A percentile compares a stretch with the other conserved stretches of the same genome.
phyloP scores from a whole-genome alignment of 2,113 vertebrate genomes.

The Dromaius novaehollandiae region DNA sequence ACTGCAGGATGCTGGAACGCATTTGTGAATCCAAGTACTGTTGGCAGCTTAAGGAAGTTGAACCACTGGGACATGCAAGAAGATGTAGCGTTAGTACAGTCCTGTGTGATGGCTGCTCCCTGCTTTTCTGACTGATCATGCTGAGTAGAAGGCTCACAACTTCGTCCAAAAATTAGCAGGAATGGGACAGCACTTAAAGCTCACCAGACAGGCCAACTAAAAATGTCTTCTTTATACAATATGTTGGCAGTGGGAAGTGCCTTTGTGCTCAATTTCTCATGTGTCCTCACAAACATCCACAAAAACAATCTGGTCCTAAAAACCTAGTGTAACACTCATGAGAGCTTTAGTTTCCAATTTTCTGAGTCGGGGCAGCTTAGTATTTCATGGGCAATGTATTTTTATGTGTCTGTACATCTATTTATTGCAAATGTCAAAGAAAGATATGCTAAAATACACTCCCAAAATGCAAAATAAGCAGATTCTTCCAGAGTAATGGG shows the following conservation, averaged over 20 bases:
- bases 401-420: background rate
- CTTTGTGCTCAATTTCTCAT: background rate
- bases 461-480: slow-evolving; percentile 16
- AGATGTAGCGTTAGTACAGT: background rate
- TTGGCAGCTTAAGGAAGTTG: background rate
- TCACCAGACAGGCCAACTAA: background rate
- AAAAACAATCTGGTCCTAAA: background rate
- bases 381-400: slow-evolving; percentile 16
- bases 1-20: background rate
- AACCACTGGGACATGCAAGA: background rate
- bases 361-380: background rate
- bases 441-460: slow-evolving; percentile 1
- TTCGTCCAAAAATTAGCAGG: background rate
- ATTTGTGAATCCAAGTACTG: background rate
- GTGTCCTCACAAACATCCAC: background rate
- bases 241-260: background rate
- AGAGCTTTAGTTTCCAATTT: background rate
- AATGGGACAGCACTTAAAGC: background rate
- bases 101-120: background rate
- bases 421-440: background rate
- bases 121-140: background rate
- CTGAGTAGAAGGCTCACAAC: background rate
- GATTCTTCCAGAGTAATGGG: background rate
- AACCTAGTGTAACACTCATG: background rate
- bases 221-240: background rate